Evolutionary conservation across 2,113 vertebrate genomes (phyloP), one percentile per base, ranked within the genome.

Genomic region (Calidris pugnax): DNA sequence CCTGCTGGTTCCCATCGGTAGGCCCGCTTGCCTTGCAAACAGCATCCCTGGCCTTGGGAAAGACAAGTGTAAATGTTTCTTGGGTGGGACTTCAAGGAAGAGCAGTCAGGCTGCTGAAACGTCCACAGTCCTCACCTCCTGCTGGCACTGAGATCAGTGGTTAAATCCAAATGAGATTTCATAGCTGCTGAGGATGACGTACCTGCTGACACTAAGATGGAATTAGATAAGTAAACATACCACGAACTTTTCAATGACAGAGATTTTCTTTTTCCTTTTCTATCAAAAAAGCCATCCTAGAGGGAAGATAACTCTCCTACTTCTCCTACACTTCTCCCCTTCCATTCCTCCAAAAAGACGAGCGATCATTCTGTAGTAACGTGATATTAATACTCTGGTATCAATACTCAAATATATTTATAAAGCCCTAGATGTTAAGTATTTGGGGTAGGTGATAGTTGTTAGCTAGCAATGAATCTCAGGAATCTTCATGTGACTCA

Each of bases 401-500:
- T 35, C 48, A 47, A 14, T 57, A 85, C 33, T 75, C 24, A 73
- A 85, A 64, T 37, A 27, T 11, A 73, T 35, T 79, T 80, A 45
- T 17, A 93, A 77, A 32, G 12, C 5, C 55, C 23, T 27, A 59
- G 19, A 23, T 6, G 3, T 18, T 48, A 26, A 15, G 7, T 79
- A 35, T 56, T 87, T 80, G 18, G 72, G 51, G n/a, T 12, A 59
- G 45, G 9, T n/a, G n/a, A n/a, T n/a, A n/a, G n/a, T n/a, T n/a
- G n/a, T 53, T 62, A 76, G 69, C 66, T 56, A 87, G 37, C 9
- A 73, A 33, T 10, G 24, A 85, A 45, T 32, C 66, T 93, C 3
- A 4, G 89, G 45, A 69, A 20, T 17, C 68, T 51, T 78, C 5
- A 1, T 0, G 0, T 41, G 45, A 89, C 23, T 75, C 9, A 4